Percentiles rank a stretch among this genome's conserved stretches.
Evolutionary conservation across 92 coral and sea anemone genomes (phyloP).

Genomic region (Zoanthus sansibaricus): DNA sequence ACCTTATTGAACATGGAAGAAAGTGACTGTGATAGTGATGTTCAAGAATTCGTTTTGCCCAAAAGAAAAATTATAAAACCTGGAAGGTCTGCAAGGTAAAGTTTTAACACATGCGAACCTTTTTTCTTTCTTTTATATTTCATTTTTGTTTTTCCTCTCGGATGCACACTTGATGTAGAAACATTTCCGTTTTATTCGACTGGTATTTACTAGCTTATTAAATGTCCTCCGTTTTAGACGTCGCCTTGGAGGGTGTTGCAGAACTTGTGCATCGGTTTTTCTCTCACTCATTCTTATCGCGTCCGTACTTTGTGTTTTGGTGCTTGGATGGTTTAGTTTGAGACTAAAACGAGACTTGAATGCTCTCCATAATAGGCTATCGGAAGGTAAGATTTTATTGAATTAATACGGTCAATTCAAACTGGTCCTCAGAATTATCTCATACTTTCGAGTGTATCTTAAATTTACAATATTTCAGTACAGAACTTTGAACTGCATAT

Average conservation of each 20-base stretch:
- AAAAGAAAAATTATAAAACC: constrained; percentile 88
- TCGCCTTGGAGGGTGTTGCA: constrained; percentile 83
- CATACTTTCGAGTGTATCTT: too few species aligned
- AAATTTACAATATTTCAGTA: constrained; percentile 29
- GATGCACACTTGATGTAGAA: constrained; percentile 27
- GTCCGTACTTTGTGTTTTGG: constrained; percentile 84
- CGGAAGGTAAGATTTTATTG: constrained; percentile 73
- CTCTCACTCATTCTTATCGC: constrained; percentile 85
- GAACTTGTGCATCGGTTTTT: constrained; percentile 87
- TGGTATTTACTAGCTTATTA: background rate
- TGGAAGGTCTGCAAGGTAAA: constrained; percentile 77
- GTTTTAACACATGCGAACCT: constrained; percentile 30
- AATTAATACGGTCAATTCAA: constrained; percentile 19
- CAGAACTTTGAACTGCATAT: background rate
- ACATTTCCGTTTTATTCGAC: constrained; percentile 13
- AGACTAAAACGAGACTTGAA: constrained; percentile 88
- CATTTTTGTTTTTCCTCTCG: constrained; percentile 20
- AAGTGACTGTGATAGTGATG: constrained; percentile 82
- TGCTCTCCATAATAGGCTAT: constrained; percentile 71
- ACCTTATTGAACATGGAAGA: constrained; percentile 81
- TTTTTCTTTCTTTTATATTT: background rate
- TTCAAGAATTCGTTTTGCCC: constrained; percentile 82
- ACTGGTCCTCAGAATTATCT: constrained; percentile 8
- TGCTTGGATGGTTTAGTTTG: constrained; percentile 87
- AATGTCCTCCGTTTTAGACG: constrained; percentile 53